Evolutionary conservation across 1,140 invertebrate species (phyloP), one percentile per base, ranked within the genome.

Genomic region (Condylostylus longicornis): DNA sequence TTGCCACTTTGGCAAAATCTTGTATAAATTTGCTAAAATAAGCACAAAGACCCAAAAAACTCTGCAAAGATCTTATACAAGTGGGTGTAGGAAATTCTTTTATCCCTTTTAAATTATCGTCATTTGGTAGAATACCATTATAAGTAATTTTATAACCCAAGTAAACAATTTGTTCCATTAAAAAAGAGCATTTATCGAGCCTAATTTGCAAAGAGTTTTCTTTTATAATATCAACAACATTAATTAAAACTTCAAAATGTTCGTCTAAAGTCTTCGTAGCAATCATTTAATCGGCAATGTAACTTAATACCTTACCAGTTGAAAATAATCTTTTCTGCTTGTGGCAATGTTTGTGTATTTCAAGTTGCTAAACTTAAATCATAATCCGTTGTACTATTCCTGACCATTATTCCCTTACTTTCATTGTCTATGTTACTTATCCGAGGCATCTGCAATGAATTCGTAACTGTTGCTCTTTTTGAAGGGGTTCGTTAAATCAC

Each of bases 11-110:
- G 4, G 54, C 41, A 50, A n/a, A n/a, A n/a, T n/a, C n/a, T n/a
- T n/a, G n/a, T n/a, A n/a, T n/a, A n/a, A n/a, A n/a, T n/a, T n/a
- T 59, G 10, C 53, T 41, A 32, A 63, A 61, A 43, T 59, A 61
- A 6, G 50, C 46, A 15, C 47, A 47, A 14, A 60, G 33, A 10
- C 60, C 58, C 4, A 61, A 23, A 41, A 60, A 63, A 25, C 46
- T 50, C 27, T 56, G 50, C 3, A 64, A 19, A 29, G 54, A 35
- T 18, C 54, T 51, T 2, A 41, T 8, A 7, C 37, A 42, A 10
- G n/a, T 33, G 2, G 50, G 47, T 34, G 42, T 17, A n/a, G 49
- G 55, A 43, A 51, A 59, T 15, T 50, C 42, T 13, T 31, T 35
- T 1, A 64, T 52, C 2, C 52, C 58, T 30, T 44, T 35, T 5